Conservation (phyloP, 2,888 invertebrate genomes). For the Stenoptilia bipunctidactyla region DNA sequence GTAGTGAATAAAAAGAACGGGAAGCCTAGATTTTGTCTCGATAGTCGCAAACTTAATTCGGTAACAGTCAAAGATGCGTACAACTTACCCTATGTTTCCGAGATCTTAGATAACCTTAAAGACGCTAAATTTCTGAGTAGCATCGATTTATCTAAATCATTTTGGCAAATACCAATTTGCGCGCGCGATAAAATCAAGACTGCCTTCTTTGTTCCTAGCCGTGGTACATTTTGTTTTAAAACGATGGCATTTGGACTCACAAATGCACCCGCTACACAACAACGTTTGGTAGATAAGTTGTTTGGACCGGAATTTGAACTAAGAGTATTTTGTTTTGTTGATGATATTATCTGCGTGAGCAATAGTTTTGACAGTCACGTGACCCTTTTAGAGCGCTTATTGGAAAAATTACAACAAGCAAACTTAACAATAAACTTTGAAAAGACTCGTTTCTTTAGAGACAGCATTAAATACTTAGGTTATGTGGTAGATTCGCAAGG, state of each 20-base stretch:
- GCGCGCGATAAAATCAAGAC: constrained; percentile 15
- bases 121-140: no score
- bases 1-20: no score
- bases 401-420: constrained; percentile 6
- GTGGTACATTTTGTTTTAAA: constrained; percentile 14
- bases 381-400: not conserved
- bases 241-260: constrained; percentile 12
- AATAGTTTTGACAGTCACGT: not conserved
- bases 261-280: constrained; percentile 11
- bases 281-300: not conserved
- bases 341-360: not conserved
- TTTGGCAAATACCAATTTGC: constrained; percentile 9
- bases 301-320: not conserved
- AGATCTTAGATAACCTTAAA: no score
- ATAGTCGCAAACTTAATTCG: no score
- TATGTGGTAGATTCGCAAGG: constrained; percentile 19
- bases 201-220: constrained; percentile 13
- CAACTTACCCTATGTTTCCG: no score
- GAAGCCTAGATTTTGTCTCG: no score
- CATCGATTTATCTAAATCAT: not conserved
- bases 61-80: no score
- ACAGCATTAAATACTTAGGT: constrained; percentile 1
- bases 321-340: not conserved
- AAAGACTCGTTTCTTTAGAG: constrained; percentile 14
- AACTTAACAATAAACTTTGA: constrained; percentile 15